Conservation (phyloP, 2,113 vertebrate genomes). For the Marmota flaviventris region DNA sequence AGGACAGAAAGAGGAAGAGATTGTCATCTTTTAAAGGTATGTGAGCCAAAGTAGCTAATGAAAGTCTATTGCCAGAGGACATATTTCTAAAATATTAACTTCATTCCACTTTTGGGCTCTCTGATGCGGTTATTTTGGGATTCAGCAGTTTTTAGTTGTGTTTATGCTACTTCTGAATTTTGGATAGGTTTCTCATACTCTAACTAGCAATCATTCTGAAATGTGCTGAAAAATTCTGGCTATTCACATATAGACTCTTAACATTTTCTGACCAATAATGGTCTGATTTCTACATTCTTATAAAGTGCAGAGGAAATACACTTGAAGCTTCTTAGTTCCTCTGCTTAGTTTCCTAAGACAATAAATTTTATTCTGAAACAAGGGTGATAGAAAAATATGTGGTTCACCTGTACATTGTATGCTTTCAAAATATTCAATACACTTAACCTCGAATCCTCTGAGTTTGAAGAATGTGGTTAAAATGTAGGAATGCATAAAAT, state of each 20-base stretch:
- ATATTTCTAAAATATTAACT: neutral
- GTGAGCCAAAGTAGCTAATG: slow-evolving; percentile 26
- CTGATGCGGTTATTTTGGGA: neutral
- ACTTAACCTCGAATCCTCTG: slow-evolving; percentile 45
- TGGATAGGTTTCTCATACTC: neutral
- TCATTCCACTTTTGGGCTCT: slow-evolving; percentile 47
- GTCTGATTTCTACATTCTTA: neutral
- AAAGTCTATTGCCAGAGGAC: slow-evolving; percentile 23
- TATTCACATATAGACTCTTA: neutral
- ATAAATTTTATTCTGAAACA: neutral
- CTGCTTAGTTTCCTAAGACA: slow-evolving; percentile 56
- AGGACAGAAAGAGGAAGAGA: neutral
- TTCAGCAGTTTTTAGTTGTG: slow-evolving; percentile 15
- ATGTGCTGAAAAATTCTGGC: neutral
- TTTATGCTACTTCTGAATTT: neutral
- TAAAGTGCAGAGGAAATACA: slow-evolving; percentile 2
- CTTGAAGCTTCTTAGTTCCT: neutral
- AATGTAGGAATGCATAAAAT: no score
- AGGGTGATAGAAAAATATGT: neutral
- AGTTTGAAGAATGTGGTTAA: neutral
- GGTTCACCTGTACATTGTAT: neutral
- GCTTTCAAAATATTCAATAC: neutral
- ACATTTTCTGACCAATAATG: slow-evolving; percentile 42
- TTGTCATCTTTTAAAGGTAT: slow-evolving; percentile 10
- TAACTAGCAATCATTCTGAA: slow-evolving; percentile 13